These are phyloP conservation scores for Coracopsis vasa DNA, from an alignment of 2,113 vertebrate species.

Conservation along the genomic window DNA sequence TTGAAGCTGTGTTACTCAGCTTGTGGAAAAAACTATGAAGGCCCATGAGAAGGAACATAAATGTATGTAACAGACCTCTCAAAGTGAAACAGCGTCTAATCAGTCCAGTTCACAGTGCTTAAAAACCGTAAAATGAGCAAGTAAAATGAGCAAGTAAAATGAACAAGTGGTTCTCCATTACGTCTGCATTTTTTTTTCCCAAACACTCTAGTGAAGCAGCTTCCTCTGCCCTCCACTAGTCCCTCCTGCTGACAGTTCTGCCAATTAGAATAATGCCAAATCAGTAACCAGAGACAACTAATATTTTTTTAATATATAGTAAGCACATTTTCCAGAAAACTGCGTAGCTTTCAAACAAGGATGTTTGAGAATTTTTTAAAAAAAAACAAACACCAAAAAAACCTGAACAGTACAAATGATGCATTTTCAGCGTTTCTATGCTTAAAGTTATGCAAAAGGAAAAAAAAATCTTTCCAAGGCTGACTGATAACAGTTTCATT, in stretches of 20 bases:
- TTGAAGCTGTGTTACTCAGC: rapidly evolving
- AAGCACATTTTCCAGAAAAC: background rate
- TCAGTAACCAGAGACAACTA: too few relatives aligned
- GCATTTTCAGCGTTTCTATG: background rate
- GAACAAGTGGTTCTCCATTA: background rate
- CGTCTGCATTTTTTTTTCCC: background rate
- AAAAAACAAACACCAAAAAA: background rate
- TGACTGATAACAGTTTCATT: background rate
- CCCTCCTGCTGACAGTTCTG: background rate
- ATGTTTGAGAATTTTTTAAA: background rate
- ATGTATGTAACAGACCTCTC: background rate
- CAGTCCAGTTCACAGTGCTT: background rate
- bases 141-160: background rate
- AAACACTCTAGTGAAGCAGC: background rate
- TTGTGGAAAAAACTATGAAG: background rate
- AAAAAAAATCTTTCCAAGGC: background rate
- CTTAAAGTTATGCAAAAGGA: background rate
- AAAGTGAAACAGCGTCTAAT: background rate
- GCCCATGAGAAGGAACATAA: background rate
- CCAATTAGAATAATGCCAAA: background rate
- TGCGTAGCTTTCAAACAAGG: background rate
- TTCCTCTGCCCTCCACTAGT: background rate
- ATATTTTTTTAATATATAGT: background rate
- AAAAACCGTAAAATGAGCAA: background rate
- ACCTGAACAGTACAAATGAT: background rate